Percentiles rank a stretch among this genome's conserved stretches.
Evolutionary conservation across 2,797 vertebrate genomes (phyloP).

Genomic region (Rhynchotus rufescens): DNA sequence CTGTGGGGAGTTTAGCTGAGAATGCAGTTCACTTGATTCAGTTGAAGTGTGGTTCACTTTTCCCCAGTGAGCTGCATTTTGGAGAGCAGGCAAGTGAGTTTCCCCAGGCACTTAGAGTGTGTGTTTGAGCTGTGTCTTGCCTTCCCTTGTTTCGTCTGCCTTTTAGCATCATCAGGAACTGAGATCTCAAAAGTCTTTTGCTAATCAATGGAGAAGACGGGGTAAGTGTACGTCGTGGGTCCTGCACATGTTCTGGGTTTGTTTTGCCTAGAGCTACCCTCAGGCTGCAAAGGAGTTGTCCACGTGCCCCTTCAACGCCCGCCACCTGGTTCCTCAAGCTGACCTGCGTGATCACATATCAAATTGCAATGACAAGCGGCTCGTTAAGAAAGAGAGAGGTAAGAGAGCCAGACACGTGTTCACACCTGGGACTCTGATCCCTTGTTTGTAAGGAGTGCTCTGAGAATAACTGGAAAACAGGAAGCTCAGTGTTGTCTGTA

Average conservation of each 20-base stretch:
- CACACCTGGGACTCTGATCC: background rate
- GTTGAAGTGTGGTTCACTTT: background rate
- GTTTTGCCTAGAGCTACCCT: slow-evolving; percentile 31
- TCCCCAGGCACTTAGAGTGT: background rate
- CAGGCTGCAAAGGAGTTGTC: slow-evolving; percentile 37
- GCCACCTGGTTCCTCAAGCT: background rate
- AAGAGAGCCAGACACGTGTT: background rate
- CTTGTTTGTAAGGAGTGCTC: background rate
- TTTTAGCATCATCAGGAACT: background rate
- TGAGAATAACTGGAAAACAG: background rate
- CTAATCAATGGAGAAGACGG: too few species aligned
- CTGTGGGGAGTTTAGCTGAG: background rate
- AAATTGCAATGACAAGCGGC: background rate
- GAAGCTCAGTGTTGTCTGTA: background rate
- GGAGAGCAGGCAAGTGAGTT: background rate
- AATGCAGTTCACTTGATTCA: background rate
- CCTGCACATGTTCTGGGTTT: background rate
- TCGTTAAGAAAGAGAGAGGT: slow-evolving; percentile 33
- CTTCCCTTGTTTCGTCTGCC: background rate
- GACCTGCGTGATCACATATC: background rate
- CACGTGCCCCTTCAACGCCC: slow-evolving; percentile 44
- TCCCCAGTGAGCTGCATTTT: background rate
- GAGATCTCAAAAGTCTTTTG: background rate
- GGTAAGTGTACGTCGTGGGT: background rate
- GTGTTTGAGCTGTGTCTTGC: background rate